Evolutionary conservation across 2,113 vertebrate species (phyloP).

Genomic region (Prionailurus bengalensis): DNA sequence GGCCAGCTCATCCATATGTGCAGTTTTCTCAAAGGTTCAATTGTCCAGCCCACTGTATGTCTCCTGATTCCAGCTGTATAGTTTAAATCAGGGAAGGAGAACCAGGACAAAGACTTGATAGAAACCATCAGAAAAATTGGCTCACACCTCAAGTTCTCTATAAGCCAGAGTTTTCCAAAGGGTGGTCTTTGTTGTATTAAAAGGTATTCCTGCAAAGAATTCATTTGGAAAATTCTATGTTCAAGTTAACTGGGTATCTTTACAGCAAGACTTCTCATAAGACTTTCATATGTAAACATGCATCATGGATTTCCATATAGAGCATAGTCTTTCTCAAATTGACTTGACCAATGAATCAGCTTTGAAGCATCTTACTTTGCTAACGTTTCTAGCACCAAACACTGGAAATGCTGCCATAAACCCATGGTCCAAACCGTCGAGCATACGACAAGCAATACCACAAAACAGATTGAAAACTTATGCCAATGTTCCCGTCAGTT

Average conservation of each 20-base stretch:
- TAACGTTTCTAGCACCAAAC: neutral
- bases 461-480: neutral
- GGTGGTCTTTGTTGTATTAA: neutral
- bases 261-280: neutral
- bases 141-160: neutral
- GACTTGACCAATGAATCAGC: neutral
- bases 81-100: neutral
- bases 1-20: neutral
- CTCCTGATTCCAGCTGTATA: neutral
- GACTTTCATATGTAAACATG: slow-evolving; percentile 21
- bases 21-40: neutral
- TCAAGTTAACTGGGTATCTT: slow-evolving; percentile 15
- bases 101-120: neutral
- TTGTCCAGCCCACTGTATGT: neutral
- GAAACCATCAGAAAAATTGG: neutral
- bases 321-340: slow-evolving; percentile 14
- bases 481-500: neutral
- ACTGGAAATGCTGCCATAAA: neutral
- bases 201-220: neutral
- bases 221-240: neutral
- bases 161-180: neutral
- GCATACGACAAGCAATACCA: neutral
- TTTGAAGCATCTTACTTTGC: neutral
- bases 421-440: neutral
- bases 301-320: neutral